Evolutionary conservation across 2,888 invertebrate genomes (phyloP).

Genomic region (Tholera decimalis): DNA sequence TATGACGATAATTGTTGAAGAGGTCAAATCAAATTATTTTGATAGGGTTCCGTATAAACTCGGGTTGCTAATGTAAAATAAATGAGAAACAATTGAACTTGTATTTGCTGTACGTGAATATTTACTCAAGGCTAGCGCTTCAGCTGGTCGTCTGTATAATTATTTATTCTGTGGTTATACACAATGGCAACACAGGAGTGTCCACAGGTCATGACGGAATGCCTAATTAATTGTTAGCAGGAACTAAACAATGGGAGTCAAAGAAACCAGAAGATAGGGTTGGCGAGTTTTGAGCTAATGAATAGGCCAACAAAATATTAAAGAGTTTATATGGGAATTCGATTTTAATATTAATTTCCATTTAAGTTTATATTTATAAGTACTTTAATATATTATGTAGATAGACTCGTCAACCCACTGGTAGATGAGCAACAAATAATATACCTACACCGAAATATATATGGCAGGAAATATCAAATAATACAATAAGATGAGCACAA

Average conservation of each 20-base stretch:
- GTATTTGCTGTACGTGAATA: background rate
- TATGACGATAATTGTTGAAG: too few species aligned
- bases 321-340: background rate
- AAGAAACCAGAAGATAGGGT: slow-evolving; percentile 58
- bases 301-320: background rate
- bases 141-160: background rate
- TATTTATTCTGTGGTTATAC: slow-evolving; percentile 15
- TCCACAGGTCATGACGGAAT: slow-evolving; percentile 58
- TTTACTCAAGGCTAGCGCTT: too few species aligned
- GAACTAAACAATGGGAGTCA: slow-evolving; percentile 61
- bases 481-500: too few species aligned
- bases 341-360: background rate
- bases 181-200: slow-evolving; percentile 44
- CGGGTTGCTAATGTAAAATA: too few species aligned
- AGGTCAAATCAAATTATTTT: too few species aligned
- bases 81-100: background rate
- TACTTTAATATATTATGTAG: too few species aligned
- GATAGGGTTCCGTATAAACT: too few species aligned
- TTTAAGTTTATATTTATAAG: too few species aligned
- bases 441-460: too few species aligned
- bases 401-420: too few species aligned
- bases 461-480: too few species aligned
- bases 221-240: slow-evolving; percentile 59
- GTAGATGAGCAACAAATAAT: too few species aligned
- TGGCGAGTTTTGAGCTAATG: slow-evolving; percentile 21